Base-by-base conservation (phyloP, 2,113 vertebrate genomes). In the Hemichromis elongatus region DNA sequence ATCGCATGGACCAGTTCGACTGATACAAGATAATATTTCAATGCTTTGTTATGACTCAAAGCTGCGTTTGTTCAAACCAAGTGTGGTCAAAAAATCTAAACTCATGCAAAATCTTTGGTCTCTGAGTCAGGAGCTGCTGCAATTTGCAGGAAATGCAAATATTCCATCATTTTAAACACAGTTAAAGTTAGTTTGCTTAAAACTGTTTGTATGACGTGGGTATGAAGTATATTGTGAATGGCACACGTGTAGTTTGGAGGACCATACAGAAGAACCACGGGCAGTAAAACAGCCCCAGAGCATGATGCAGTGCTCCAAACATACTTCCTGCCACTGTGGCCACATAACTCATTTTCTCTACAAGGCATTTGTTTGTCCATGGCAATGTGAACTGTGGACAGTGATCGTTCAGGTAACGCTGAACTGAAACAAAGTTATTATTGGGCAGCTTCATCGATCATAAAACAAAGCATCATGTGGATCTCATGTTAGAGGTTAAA, bases 211-310 rank as follows among this genome's bases (percentile, higher is more conserved):
- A 55, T 16, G 13, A 56, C 2, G 13, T 5, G 7, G 55, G 24
- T 14, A 56, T 56, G 28, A 26, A 16, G 24, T 56, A 1, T 7
- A 26, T 0, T 14, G 1, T 56, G 24, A 56, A 56, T 0, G 55
- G 55, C 13, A 16, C 24, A 56, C 13, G 24, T 56, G 24, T 28
- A 8, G 55, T 57, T 57, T 30, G 55, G 24, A 57, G 2, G 0
- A 26, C 55, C 26, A 57, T 5, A 16, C 13, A 28, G 24, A 28
- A 28, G 55, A 0, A 57, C 13, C 52, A 54, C 52, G 2, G 33
- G 33, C 33, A 33, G 33, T 33, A 7, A 33, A 33, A 33, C 33
- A 54, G 53, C 21, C 56, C 59, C 30, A 63, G 59, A 63, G 30
- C 30, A 7, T 0, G 18, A 63, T 19, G 59, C 59, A n/a, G n/a